Evolutionary conservation across 2,113 vertebrate genomes (phyloP).

Genomic region (Labeo rohita): DNA sequence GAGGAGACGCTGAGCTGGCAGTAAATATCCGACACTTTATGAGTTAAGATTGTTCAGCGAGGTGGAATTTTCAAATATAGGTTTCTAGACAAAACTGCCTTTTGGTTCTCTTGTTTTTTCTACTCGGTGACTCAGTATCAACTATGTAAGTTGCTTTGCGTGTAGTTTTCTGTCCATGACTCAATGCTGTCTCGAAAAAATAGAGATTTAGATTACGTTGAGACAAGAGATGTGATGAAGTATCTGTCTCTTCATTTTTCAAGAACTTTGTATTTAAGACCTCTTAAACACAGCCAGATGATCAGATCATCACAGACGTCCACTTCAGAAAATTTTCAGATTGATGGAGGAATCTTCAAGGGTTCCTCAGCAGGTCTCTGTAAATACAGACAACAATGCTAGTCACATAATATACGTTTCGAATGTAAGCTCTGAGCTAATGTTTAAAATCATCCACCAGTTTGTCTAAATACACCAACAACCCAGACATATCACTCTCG

Average conservation of each 20-base stretch:
- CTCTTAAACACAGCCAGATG: not conserved
- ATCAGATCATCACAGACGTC: not conserved
- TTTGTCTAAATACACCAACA: slow-evolving; percentile 34
- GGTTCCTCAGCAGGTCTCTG: not conserved
- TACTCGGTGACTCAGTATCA: not conserved
- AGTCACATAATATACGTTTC: not conserved
- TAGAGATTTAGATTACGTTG: not conserved
- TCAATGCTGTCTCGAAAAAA: not conserved
- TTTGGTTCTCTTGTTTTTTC: not conserved
- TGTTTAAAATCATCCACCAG: slow-evolving; percentile 21
- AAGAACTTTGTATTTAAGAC: not conserved
- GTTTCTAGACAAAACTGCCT: not conserved
- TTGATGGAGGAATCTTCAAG: not conserved
- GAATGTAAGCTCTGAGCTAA: not conserved
- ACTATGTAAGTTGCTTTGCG: not conserved
- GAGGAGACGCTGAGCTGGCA: slow-evolving; percentile 2
- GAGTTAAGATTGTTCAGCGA: not conserved
- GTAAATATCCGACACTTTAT: not conserved
- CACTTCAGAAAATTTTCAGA: not conserved
- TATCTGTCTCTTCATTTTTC: not conserved
- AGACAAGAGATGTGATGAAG: not conserved
- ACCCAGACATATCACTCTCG: slow-evolving; percentile 13
- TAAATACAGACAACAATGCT: not conserved
- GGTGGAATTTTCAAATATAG: slow-evolving; percentile 15
- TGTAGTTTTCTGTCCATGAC: not conserved